Evolutionary conservation across 2,113 vertebrate genomes (phyloP).

Genomic region (Odontophorus gujanensis): DNA sequence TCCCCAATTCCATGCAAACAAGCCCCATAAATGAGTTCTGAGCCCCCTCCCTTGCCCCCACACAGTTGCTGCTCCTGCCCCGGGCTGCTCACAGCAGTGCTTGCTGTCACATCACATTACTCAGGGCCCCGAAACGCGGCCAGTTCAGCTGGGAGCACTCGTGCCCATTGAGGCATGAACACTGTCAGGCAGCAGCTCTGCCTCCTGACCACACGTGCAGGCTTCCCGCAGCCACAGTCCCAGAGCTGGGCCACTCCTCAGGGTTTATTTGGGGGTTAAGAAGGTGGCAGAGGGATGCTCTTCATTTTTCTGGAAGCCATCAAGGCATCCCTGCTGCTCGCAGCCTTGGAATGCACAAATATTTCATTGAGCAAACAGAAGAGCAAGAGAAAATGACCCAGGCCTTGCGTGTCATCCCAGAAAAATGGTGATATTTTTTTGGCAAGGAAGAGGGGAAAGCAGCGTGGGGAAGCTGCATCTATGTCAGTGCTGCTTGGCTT

Average conservation of each 20-base stretch:
- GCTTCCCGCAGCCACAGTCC: neutral
- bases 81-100: neutral
- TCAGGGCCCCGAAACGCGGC: rapidly evolving
- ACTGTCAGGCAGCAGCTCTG: neutral
- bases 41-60: neutral
- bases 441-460: neutral
- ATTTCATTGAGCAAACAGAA: neutral
- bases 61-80: neutral
- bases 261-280: neutral
- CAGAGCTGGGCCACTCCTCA: too few species aligned
- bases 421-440: neutral
- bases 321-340: neutral
- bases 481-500: neutral
- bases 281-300: neutral
- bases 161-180: neutral
- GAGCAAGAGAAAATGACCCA: rapidly evolving
- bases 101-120: conserved; percentile 36
- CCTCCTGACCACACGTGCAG: neutral
- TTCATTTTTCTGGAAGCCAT: neutral
- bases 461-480: neutral
- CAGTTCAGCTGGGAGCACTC: neutral
- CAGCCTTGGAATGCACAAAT: neutral
- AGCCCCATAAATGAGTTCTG: neutral
- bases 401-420: neutral
- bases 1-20: neutral